A percentile compares a stretch with the other conserved stretches of the same genome.
Conservation (phyloP, 2,888 invertebrate species). For the Dicyrtomina minuta region DNA sequence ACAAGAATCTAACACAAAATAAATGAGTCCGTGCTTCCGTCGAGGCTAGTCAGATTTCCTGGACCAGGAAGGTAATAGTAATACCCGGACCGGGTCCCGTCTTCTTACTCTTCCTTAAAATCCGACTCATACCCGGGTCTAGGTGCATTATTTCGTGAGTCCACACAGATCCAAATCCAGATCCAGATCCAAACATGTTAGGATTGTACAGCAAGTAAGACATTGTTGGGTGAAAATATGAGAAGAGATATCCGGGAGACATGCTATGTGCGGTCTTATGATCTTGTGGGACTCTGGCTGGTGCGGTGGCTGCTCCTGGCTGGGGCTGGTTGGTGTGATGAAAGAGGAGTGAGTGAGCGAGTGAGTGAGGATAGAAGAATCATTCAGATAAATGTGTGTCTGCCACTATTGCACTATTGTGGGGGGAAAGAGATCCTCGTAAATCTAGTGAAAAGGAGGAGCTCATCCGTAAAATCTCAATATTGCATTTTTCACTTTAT, state of each 20-base stretch:
- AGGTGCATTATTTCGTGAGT: too few relatives aligned
- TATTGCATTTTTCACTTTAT: conserved; percentile 39
- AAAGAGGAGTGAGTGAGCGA: neutral
- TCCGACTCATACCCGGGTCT: too few relatives aligned
- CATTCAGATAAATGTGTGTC: conserved; percentile 25
- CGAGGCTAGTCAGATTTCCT: too few relatives aligned
- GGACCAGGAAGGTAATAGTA: too few relatives aligned
- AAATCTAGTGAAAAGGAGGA: conserved; percentile 34
- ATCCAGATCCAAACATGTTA: too few relatives aligned
- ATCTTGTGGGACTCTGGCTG: too few relatives aligned
- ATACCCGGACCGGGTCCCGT: too few relatives aligned
- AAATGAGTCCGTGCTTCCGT: conserved; percentile 9
- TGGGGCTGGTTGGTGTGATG: neutral
- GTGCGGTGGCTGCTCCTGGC: too few relatives aligned
- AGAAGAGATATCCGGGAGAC: neutral
- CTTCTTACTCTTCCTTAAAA: too few relatives aligned
- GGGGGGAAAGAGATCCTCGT: conserved; percentile 30
- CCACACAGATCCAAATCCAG: too few relatives aligned
- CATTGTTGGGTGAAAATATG: too few relatives aligned
- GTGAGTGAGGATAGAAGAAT: conserved; percentile 12
- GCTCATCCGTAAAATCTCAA: conserved; percentile 35
- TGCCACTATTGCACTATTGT: conserved; percentile 13
- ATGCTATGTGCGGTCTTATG: neutral
- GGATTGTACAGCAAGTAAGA: too few relatives aligned
- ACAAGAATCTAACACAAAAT: neutral